Percentiles rank a stretch among this genome's conserved stretches.
Evolutionary conservation across 2,888 invertebrate genomes (phyloP).

Genomic region (Gryllus longicercus): DNA sequence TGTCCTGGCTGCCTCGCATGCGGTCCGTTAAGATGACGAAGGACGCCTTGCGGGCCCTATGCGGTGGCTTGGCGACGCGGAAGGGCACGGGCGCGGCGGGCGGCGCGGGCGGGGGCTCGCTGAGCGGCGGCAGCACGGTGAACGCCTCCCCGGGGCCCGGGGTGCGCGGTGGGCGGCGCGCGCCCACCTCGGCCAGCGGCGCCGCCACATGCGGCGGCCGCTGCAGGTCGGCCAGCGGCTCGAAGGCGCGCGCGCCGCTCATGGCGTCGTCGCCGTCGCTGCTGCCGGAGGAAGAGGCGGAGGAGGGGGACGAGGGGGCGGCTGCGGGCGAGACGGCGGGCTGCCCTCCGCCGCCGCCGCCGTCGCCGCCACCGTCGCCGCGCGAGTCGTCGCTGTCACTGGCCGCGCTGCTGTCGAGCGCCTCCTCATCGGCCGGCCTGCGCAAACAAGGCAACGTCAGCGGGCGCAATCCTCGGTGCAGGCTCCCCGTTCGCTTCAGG

Average conservation of each 20-base stretch:
- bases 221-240: background rate
- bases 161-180: background rate
- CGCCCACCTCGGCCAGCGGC: constrained; percentile 8
- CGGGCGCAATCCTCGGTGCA: too few relatives aligned
- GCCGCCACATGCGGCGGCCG: background rate
- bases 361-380: background rate
- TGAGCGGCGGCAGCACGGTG: background rate
- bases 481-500: too few relatives aligned
- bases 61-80: background rate
- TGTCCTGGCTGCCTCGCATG: background rate
- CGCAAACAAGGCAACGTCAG: background rate
- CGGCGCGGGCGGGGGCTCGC: background rate
- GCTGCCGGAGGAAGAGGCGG: background rate
- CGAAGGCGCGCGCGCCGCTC: background rate
- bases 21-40: constrained; percentile 17
- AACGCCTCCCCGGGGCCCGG: background rate
- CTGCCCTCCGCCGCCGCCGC: background rate
- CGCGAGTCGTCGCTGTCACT: constrained; percentile 4
- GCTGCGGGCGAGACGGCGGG: background rate
- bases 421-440: background rate
- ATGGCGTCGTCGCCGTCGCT: background rate
- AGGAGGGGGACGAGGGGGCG: background rate
- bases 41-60: constrained; percentile 8
- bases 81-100: background rate
- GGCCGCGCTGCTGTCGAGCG: constrained; percentile 17